Evolutionary conservation across 1,140 invertebrate genomes (phyloP), one percentile per base, ranked within the genome.

Genomic region (Atta texana): DNA sequence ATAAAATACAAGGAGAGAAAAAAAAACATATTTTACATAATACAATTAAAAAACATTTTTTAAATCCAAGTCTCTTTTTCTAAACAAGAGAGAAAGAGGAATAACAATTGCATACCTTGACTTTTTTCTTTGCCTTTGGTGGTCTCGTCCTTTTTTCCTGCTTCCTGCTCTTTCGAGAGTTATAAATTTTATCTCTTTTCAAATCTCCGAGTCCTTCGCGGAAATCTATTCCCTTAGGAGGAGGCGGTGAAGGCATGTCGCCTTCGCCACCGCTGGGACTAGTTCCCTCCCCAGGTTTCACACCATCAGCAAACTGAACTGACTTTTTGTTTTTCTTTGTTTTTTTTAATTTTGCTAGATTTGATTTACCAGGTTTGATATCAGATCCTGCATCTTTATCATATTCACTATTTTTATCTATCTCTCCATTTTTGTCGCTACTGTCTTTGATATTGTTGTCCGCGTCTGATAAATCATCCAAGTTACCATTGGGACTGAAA

Each of bases 301-400:
- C 94, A 31, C 96, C 96, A 93, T 97, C 96, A 5, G 96, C 96
- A 90, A 97, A 97, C 90, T 96, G 96, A 0, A 97, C 97, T 12
- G 92, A 94, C 88, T 97, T 96, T 61, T 94, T 94, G 8, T 66
- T 93, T 31, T 80, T 91, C 51, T 68, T 87, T 64, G 24, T 91
- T 4, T 78, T 59, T 61, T 88, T 86, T 34, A 71, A 10, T 55
- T 78, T 91, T 14, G n/a, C 7, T 21, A 74, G 49, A 34, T 85
- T 91, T 12, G 63, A 85, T 61, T 86, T 92, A 31, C 55, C 12
- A 0, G 18, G 44, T 61, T 84, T 90, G 49, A 8, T 68, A 2
- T 90, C 90, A 18, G 7, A 24, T 0, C 55, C 68, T 3, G 87
- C 86, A 1, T 72, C 75, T 34, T 91, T 90, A 3, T 53, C 75